Percentiles rank a stretch among this genome's conserved stretches.
These are phyloP conservation scores for Catharus ustulatus DNA, from an alignment of 2,797 vertebrate species.

Conservation along the genomic window DNA sequence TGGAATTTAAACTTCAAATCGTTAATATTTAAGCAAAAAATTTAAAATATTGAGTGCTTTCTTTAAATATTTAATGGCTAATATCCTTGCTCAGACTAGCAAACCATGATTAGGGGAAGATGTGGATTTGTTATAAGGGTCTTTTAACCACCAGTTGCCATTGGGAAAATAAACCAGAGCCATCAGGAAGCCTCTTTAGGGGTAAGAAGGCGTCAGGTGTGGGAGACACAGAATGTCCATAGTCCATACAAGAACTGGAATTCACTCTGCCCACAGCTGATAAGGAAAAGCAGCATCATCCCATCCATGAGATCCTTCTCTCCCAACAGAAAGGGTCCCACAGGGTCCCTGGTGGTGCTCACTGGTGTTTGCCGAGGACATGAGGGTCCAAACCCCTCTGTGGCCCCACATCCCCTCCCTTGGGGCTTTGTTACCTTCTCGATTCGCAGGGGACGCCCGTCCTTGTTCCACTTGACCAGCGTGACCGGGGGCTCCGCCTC, in stretches of 20 bases:
- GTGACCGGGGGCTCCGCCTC: constrained; percentile 95
- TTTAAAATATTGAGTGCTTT: constrained; percentile 5
- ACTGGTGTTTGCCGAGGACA: rapidly evolving
- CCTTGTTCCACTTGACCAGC: constrained; percentile 97
- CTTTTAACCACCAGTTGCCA: constrained; percentile 2
- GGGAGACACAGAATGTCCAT: neutral
- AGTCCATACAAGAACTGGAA: neutral
- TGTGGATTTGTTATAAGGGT: constrained; percentile 15
- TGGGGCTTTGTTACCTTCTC: constrained; percentile 72
- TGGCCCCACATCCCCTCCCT: rapidly evolving
- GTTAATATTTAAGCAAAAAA: constrained; percentile 52
- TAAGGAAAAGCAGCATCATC: neutral
- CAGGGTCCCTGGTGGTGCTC: neutral
- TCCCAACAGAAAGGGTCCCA: rapidly evolving
- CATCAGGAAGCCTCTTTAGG: neutral
- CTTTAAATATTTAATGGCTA: constrained; percentile 58
- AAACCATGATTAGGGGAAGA: neutral
- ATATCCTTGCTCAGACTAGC: constrained; percentile 5
- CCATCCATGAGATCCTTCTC: rapidly evolving
- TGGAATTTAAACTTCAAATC: neutral
- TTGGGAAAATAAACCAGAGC: neutral
- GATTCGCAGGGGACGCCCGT: constrained; percentile 89
- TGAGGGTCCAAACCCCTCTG: rapidly evolving
- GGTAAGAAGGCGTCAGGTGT: neutral
- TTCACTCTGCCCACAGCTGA: neutral